phyloP scores from a whole-genome alignment of 2,113 vertebrate species.

The Saccopteryx bilineata region DNA sequence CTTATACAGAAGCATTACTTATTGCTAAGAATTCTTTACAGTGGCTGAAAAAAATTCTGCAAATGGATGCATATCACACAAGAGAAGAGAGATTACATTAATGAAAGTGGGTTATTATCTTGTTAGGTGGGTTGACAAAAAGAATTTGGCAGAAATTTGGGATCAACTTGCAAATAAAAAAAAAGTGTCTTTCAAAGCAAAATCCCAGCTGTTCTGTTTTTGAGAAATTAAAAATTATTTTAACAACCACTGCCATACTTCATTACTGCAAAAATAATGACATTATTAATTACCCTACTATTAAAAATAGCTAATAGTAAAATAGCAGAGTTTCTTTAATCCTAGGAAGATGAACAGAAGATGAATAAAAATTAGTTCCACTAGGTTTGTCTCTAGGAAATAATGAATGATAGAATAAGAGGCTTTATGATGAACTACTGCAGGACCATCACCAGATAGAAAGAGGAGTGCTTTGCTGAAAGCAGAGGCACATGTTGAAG shows the following conservation, averaged over 20 bases:
- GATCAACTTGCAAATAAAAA: constrained; percentile 9
- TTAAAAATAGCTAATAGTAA: constrained; percentile 10
- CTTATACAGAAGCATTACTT: not conserved
- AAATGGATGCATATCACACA: not conserved
- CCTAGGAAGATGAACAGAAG: constrained; percentile 3
- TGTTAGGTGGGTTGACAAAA: not conserved
- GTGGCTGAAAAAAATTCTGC: not conserved
- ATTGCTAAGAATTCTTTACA: not conserved
- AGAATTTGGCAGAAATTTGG: constrained; percentile 8
- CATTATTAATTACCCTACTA: constrained; percentile 31
- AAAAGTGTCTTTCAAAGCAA: not conserved
- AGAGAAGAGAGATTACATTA: not conserved
- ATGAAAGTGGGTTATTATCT: not conserved
- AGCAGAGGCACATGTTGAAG: not conserved
- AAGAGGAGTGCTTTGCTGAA: not conserved
- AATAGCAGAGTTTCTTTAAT: constrained; percentile 7
- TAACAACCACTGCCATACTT: not conserved
- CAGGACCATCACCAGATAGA: not conserved
- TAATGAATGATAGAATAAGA: not conserved
- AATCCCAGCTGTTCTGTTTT: constrained; percentile 52
- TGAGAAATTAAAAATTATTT: not conserved
- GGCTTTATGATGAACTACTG: constrained; percentile 36
- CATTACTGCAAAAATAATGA: not conserved
- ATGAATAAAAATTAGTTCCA: constrained; percentile 48
- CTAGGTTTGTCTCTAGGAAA: not conserved